Evolutionary conservation across 2,797 vertebrate species (phyloP).

Genomic region (Lepidocolaptes lacrymiger): DNA sequence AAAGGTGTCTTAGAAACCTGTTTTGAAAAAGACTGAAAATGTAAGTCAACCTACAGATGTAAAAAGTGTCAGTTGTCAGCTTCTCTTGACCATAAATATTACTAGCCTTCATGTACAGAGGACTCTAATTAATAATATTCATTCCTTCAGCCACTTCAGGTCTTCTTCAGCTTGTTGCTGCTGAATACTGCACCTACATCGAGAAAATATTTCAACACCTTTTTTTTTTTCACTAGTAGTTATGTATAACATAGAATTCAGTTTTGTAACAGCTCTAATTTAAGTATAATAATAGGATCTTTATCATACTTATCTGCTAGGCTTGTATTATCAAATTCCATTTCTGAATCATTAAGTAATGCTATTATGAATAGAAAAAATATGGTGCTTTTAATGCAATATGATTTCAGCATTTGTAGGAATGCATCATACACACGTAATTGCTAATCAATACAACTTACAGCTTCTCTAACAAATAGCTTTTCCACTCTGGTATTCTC

Average conservation of each 20-base stretch:
- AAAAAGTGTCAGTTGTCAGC: neutral
- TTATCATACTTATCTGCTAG: neutral
- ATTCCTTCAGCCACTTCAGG: neutral
- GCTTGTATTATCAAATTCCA: neutral
- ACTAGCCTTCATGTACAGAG: neutral
- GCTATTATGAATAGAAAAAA: neutral
- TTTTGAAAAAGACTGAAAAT: neutral
- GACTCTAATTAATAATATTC: neutral
- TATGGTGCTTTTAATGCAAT: neutral
- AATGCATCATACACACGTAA: neutral
- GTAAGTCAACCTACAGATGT: neutral
- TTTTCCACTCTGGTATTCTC: neutral
- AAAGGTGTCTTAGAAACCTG: neutral
- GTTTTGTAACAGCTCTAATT: neutral
- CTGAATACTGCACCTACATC: neutral
- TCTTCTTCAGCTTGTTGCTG: neutral
- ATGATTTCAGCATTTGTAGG: neutral
- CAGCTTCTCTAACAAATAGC: neutral
- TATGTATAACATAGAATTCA: neutral
- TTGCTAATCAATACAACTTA: neutral
- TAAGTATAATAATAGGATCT: neutral
- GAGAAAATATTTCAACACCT: neutral
- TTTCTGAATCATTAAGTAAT: neutral
- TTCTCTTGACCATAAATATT: neutral
- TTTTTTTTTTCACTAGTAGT: accelerated